phyloP scores from a whole-genome alignment of 2,888 invertebrate species.

The Parnassius glacialis region DNA sequence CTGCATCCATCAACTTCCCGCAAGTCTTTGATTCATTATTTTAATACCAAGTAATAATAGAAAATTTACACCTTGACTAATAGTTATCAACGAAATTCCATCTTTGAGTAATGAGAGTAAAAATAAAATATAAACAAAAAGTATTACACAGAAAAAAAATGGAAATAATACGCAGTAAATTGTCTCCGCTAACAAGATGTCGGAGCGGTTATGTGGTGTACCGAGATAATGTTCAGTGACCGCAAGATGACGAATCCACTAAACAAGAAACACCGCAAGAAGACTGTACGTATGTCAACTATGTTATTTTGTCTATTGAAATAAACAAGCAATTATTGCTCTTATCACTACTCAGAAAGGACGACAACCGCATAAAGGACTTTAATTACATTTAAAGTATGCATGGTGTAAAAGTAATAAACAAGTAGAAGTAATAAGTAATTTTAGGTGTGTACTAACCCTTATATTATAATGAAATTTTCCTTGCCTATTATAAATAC shows the following conservation, averaged over 20 bases:
- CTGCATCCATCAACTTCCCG: too few relatives aligned
- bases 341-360: not conserved
- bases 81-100: too few relatives aligned
- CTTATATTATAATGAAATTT: not conserved
- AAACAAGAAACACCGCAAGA: conserved; percentile 50
- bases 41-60: too few relatives aligned
- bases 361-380: not conserved
- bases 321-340: conserved; percentile 6
- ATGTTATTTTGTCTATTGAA: conserved; percentile 11
- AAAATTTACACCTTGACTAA: too few relatives aligned
- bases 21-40: too few relatives aligned
- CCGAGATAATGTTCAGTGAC: conserved; percentile 53
- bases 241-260: conserved; percentile 55
- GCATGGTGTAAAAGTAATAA: conserved; percentile 4
- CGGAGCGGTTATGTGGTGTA: conserved; percentile 45
- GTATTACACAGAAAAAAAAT: conserved; percentile 29
- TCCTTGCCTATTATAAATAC: too few relatives aligned
- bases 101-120: not conserved
- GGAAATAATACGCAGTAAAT: conserved; percentile 49
- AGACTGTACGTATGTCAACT: conserved; percentile 20
- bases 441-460: conserved; percentile 7
- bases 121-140: not conserved
- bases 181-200: conserved; percentile 65
- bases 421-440: conserved; percentile 3
- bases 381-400: not conserved